These are phyloP conservation scores for Campylomormyrus tamandua DNA, from an alignment of 2,113 vertebrate species.

Conservation along the genomic window DNA sequence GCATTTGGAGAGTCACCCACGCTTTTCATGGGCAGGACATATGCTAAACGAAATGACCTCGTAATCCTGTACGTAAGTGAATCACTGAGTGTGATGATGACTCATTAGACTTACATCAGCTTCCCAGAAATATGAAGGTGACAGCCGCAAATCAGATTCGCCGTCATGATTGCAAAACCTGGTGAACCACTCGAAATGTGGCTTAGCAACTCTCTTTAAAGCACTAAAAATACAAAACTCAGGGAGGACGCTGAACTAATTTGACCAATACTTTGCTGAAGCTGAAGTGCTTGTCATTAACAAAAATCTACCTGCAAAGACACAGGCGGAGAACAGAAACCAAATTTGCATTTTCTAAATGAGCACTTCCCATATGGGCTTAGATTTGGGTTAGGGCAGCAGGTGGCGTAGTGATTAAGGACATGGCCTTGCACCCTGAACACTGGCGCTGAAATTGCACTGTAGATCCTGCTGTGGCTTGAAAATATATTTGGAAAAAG, in stretches of 20 bases:
- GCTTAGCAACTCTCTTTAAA: background rate
- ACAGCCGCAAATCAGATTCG: background rate
- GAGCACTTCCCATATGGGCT: background rate
- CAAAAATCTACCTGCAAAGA: background rate
- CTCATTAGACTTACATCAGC: background rate
- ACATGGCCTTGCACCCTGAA: background rate
- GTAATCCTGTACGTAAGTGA: background rate
- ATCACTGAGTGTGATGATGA: background rate
- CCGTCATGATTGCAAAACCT: background rate
- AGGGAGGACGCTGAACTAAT: background rate
- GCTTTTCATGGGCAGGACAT: background rate
- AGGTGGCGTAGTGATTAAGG: background rate
- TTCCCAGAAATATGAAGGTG: background rate
- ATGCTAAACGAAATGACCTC: background rate
- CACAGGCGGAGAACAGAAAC: background rate
- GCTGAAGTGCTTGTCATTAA: background rate
- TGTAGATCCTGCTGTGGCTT: background rate
- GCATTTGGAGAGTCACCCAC: background rate
- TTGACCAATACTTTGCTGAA: background rate
- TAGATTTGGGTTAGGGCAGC: background rate
- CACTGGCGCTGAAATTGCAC: background rate
- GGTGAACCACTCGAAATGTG: background rate
- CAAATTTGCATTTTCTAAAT: background rate
- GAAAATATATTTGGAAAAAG: background rate
- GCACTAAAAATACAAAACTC: background rate